Evolutionary conservation across 2,888 invertebrate species (phyloP).

Genomic region (Teleiodes luculella): DNA sequence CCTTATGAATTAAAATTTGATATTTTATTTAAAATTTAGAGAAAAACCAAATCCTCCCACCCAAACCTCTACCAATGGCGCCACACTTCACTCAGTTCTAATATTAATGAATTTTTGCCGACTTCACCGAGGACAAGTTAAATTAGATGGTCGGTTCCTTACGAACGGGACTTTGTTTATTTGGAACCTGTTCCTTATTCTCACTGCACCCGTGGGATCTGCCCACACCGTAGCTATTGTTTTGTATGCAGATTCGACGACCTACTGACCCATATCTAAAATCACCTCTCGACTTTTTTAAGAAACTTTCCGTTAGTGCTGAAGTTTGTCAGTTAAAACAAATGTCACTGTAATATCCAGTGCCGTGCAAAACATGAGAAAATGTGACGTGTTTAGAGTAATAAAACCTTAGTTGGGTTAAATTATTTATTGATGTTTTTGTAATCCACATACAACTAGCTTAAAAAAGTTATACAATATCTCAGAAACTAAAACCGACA

Average conservation of each 20-base stretch:
- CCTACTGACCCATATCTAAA: not conserved
- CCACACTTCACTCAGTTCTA: constrained; percentile 26
- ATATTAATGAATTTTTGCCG: constrained; percentile 40
- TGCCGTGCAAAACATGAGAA: constrained; percentile 19
- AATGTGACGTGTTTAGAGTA: constrained; percentile 67
- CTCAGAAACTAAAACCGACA: too few relatives aligned
- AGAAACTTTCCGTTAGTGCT: not conserved
- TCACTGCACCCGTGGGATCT: constrained; percentile 11
- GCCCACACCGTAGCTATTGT: constrained; percentile 13
- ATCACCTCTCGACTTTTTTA: constrained; percentile 17
- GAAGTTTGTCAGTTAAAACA: not conserved
- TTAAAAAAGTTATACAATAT: too few relatives aligned
- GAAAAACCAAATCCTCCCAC: not conserved
- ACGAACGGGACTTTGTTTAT: constrained; percentile 28
- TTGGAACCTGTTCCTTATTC: constrained; percentile 25
- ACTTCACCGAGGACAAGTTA: constrained; percentile 36
- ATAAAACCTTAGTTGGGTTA: too few relatives aligned
- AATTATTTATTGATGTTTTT: too few relatives aligned
- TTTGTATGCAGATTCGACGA: constrained; percentile 45
- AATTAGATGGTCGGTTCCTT: constrained; percentile 34
- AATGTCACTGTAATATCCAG: not conserved
- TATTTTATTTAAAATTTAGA: too few relatives aligned
- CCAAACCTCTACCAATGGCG: constrained; percentile 16
- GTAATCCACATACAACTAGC: too few relatives aligned
- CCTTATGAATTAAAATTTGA: too few relatives aligned